Base-by-base conservation (phyloP, 2,888 invertebrate species). In the Polylopha cassiicola region DNA sequence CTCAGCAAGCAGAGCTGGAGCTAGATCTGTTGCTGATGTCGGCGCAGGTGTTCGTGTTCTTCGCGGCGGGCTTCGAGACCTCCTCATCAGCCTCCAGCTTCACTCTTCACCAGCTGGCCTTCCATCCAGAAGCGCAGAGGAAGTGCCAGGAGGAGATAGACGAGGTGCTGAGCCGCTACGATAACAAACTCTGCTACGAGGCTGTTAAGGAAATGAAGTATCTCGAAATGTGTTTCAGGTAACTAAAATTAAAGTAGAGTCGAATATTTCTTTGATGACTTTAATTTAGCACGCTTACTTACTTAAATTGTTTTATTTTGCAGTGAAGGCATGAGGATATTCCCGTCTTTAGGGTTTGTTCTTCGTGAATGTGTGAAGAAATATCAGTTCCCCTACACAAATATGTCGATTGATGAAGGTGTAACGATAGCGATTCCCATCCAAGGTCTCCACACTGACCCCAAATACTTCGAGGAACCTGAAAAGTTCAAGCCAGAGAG, bases 21-120 rank as follows among this genome's bases (percentile, higher is more conserved):
- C 22, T 68, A 4, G 57, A 65, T 13, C 60, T 65, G 11, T 49
- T 51, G 4, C 10, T 65, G 3, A 54, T 71, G 15, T 55, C 61
- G 2, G 65, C 63, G 0, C 64, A 68, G 36, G 59, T 61, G 0
- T 55, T 65, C 13, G 44, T 61, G 2, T 67, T 69, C 38, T 68
- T 64, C 38, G 57, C 56, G 0, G 78, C 74, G n/a, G 76, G 77
- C 0, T 74, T 71, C 31, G 77, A 76, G 43, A 73, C 77, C 0
- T 73, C 75, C 0, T 58, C 62, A 5, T 53, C 56, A 7, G 48
- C 58, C 1, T 44, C 61, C 13, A 53, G 55, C 36, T 61, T 58
- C 39, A 38, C 53, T 20, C 29, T 70, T 0, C 70, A 73, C 30
- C 51, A 58, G 26, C 49, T 78, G 0, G 74, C 77, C 1, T 59